Evolutionary conservation across 2,113 vertebrate genomes (phyloP), one percentile per base, ranked within the genome.

Genomic region (Cynoglossus semilaevis): DNA sequence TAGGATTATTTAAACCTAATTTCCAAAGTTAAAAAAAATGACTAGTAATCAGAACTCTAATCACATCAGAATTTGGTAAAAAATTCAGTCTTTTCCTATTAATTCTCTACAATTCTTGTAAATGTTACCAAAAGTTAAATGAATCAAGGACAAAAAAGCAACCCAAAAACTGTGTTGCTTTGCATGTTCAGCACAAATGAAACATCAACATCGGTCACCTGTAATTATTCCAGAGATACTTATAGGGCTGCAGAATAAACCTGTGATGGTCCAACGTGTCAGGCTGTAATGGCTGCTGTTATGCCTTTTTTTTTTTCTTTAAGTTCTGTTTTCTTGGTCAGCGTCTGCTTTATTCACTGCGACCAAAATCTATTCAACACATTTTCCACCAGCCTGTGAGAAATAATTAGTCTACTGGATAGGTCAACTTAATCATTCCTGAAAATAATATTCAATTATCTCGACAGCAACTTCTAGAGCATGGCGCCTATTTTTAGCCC

Each of bases 391-490:
- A 83, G 79, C 76, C 73, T 81, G 81, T 74, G 62, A 88, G 75
- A 86, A 85, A 89, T 88, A 91, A 92, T 92, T 90, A 91, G 84
- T 88, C 80, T 87, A 66, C 74, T 75, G 86, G 76, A 89, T 89
- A 89, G 89, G 87, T 90, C 87, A 90, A 87, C 82, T 88, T 87
- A 85, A 90, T 89, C 87, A 90, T 90, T 91, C 88, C 89, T 89
- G 88, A 87, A 92, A 90, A 90, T 90, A 89, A 91, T 90, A 89
- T 90, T 90, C 86, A 90, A 89, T 89, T 89, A 91, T 88, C 84
- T 88, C 72, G 57, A 72, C 83, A 22, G 71, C 77, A 89, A 87
- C 85, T 87, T 89, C 78, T 84, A 85, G 80, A 88, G 78, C 80
- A 85, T 48, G 63, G 38, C 59, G 72, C 67, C 87, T 90, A 89